Percentiles rank a stretch among this genome's conserved stretches.
Conservation (phyloP, 2,888 invertebrate genomes). For the Lycocerus yunnanus region DNA sequence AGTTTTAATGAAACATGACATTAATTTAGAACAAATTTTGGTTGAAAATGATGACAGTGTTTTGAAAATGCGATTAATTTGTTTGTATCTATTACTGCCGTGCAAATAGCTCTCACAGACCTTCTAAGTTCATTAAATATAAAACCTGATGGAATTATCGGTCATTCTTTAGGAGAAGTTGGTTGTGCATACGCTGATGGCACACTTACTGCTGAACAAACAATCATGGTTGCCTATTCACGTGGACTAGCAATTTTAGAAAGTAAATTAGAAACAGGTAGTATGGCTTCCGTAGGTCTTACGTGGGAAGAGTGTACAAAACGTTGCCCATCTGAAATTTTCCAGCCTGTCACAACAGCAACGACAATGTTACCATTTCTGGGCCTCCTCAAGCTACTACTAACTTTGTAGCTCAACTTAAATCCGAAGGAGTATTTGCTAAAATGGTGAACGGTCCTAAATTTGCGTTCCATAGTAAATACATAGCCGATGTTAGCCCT, state of each 20-base stretch:
- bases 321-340: constrained; percentile 77
- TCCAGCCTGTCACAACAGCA: constrained; percentile 93
- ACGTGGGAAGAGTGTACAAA: constrained; percentile 81
- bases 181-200: constrained; percentile 98
- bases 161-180: constrained; percentile 93
- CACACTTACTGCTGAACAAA: constrained; percentile 91
- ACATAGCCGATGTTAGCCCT: constrained; percentile 85
- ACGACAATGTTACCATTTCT: constrained; percentile 92
- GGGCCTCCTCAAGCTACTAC: constrained; percentile 76
- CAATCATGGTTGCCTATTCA: constrained; percentile 92
- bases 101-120: constrained; percentile 96
- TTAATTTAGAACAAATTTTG: constrained; percentile 83
- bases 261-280: constrained; percentile 72
- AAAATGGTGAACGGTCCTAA: constrained; percentile 85
- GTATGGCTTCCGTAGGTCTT: constrained; percentile 92
- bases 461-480: constrained; percentile 93
- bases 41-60: constrained; percentile 73
- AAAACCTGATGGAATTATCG: constrained; percentile 91
- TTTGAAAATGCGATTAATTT: constrained; percentile 88
- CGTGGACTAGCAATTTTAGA: constrained; percentile 85
- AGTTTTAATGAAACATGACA: constrained; percentile 74
- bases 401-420: constrained; percentile 70
- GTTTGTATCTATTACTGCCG: constrained; percentile 92
- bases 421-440: constrained; percentile 79
- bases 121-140: constrained; percentile 76